Evolutionary conservation across 2,113 vertebrate genomes (phyloP).

Genomic region (Callorhinus ursinus): DNA sequence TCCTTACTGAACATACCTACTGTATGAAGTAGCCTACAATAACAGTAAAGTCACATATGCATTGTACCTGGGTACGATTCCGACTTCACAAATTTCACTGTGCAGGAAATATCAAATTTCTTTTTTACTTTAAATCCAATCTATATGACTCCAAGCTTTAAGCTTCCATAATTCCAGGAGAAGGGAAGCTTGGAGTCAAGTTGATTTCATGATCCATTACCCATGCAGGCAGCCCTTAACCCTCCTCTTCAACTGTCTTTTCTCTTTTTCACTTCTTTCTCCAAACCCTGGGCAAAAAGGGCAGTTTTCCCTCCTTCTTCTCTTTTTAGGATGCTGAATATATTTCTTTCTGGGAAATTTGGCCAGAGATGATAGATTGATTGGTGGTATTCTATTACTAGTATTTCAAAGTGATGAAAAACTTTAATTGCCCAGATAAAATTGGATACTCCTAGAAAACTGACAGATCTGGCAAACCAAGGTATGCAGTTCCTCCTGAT

Average conservation of each 20-base stretch:
- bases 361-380: neutral
- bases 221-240: neutral
- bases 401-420: neutral
- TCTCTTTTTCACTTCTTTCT: neutral
- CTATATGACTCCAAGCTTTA: neutral
- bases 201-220: neutral
- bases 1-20: too few relatives aligned
- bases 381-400: neutral
- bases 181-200: neutral
- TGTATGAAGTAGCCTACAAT: neutral
- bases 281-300: rapidly evolving
- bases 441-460: neutral
- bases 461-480: neutral
- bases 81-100: neutral
- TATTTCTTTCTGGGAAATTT: neutral
- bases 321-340: neutral
- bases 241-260: neutral
- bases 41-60: neutral
- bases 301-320: rapidly evolving
- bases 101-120: neutral
- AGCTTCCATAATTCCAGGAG: neutral
- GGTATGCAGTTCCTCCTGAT: neutral
- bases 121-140: neutral
- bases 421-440: neutral
- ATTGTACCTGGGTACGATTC: neutral